These are phyloP conservation scores for Notarius lentiginosus DNA, from an alignment of 2,113 vertebrate species.

Conservation along the genomic window DNA sequence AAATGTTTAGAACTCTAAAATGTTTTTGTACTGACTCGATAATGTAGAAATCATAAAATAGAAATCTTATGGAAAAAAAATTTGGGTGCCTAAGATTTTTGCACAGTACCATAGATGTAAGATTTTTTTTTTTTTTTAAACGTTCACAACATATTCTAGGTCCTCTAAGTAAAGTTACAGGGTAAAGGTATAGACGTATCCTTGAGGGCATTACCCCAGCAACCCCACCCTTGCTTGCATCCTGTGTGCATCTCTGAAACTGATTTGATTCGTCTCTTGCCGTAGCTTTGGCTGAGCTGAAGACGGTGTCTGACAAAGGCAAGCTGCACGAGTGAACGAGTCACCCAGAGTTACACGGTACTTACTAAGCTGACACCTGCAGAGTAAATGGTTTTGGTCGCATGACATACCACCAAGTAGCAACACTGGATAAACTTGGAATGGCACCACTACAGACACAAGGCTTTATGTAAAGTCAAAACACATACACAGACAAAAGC, in stretches of 20 bases:
- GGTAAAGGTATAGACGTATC: neutral
- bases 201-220: neutral
- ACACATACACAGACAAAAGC: neutral
- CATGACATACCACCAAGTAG: neutral
- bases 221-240: neutral
- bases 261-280: neutral
- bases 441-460: neutral
- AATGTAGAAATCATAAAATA: too few relatives aligned
- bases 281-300: constrained; percentile 67
- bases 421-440: neutral
- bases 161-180: neutral
- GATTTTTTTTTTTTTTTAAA: neutral
- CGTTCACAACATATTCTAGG: neutral
- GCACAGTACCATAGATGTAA: neutral
- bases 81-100: too few relatives aligned
- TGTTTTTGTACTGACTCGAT: too few relatives aligned
- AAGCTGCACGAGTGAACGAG: constrained; percentile 35
- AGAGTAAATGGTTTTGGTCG: neutral
- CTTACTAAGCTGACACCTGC: neutral
- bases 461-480: neutral
- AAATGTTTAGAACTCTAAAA: too few relatives aligned
- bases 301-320: constrained; percentile 55
- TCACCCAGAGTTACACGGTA: neutral
- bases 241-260: neutral
- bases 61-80: too few relatives aligned